Evolutionary conservation across 2,888 invertebrate species (phyloP).

Genomic region (Lepidocyrtinus sp.): DNA sequence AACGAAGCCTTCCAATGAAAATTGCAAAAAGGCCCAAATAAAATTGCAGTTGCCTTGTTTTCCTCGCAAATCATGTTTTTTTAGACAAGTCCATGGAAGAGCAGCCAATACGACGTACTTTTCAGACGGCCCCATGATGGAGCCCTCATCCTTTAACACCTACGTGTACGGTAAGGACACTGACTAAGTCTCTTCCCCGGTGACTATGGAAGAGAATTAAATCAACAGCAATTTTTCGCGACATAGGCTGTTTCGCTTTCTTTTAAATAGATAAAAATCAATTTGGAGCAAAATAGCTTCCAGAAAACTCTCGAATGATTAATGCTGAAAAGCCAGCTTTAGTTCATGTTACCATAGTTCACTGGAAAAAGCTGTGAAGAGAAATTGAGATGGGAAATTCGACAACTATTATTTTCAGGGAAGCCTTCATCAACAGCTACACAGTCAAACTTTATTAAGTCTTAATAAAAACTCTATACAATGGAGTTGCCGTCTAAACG

Average conservation of each 20-base stretch:
- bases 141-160: constrained; percentile 8
- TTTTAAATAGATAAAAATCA: constrained; percentile 58
- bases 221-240: constrained; percentile 27
- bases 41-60: no score
- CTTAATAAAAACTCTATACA: neutral
- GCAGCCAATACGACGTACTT: no score
- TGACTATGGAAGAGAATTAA: neutral
- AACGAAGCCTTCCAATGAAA: no score
- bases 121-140: no score
- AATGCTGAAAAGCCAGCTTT: constrained; percentile 54
- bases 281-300: constrained; percentile 50
- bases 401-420: neutral
- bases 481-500: no score
- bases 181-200: neutral
- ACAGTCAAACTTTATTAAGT: neutral
- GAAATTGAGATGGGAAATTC: no score
- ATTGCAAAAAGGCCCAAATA: no score
- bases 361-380: no score
- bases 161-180: neutral
- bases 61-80: neutral
- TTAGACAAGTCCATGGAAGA: no score
- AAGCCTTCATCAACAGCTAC: neutral
- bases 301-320: constrained; percentile 46
- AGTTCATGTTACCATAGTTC: no score
- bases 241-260: constrained; percentile 3